Conservation (phyloP, 2,797 vertebrate genomes). For the Botia almorhae region DNA sequence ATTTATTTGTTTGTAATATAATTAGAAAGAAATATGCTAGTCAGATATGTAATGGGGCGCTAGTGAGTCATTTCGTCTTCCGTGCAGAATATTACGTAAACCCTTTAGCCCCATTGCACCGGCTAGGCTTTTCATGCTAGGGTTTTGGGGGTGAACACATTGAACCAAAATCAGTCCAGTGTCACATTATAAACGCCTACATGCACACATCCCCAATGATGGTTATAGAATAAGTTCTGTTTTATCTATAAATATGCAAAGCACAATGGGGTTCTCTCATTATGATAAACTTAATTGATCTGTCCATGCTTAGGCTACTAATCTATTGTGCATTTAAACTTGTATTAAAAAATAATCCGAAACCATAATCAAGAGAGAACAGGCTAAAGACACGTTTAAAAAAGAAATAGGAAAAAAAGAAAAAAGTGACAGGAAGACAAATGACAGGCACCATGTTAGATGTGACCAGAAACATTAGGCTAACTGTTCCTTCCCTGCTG, state of each 20-base stretch:
- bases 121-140: not conserved
- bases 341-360: not conserved
- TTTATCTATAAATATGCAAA: too few relatives aligned
- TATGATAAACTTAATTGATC: not conserved
- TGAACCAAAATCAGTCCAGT: not conserved
- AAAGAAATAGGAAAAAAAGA: not conserved
- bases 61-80: too few relatives aligned
- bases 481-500: slow-evolving; percentile 16
- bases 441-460: not conserved
- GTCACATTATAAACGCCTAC: not conserved
- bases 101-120: not conserved
- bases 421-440: slow-evolving; percentile 25
- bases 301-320: not conserved
- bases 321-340: not conserved
- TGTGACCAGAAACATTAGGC: slow-evolving; percentile 18
- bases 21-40: too few relatives aligned
- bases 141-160: not conserved
- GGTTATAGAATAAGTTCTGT: too few relatives aligned
- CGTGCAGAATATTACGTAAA: too few relatives aligned
- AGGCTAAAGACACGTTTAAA: not conserved
- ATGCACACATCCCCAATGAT: not conserved
- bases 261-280: too few relatives aligned
- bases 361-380: not conserved
- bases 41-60: too few relatives aligned
- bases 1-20: too few relatives aligned